phyloP scores from a whole-genome alignment of 2,888 invertebrate species.

The Sphecodes monilicornis region DNA sequence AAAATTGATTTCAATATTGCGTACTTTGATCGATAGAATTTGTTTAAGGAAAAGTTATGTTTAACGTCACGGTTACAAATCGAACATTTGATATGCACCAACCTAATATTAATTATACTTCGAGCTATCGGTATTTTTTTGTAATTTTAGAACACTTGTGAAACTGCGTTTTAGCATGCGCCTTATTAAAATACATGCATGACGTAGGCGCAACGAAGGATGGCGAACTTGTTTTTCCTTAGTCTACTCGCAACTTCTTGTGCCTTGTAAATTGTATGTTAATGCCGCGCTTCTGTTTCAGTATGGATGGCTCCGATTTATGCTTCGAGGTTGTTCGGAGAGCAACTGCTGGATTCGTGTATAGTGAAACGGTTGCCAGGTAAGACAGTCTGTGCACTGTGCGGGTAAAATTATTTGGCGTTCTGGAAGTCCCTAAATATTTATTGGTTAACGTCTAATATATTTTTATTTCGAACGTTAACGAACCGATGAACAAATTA shows the following conservation, averaged over 20 bases:
- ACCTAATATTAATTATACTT: background rate
- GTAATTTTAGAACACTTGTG: background rate
- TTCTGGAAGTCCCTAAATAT: background rate
- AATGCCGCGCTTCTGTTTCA: constrained; percentile 85
- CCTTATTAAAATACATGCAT: background rate
- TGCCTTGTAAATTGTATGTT: constrained; percentile 51
- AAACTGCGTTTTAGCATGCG: background rate
- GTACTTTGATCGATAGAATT: too few species aligned
- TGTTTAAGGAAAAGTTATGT: too few species aligned
- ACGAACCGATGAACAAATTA: background rate
- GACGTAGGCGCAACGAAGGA: background rate
- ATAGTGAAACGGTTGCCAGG: constrained; percentile 99
- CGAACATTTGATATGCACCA: too few species aligned
- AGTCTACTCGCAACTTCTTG: constrained; percentile 17
- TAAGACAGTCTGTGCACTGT: constrained; percentile 84
- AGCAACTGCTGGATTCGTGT: constrained; percentile 98
- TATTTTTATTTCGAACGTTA: background rate
- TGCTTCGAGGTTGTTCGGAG: constrained; percentile 99
- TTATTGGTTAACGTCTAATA: background rate
- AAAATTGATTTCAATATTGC: too few species aligned
- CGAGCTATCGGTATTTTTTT: background rate
- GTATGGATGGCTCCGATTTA: constrained; percentile 99
- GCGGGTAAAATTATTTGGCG: constrained; percentile 8
- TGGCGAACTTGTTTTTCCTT: background rate
- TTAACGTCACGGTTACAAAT: too few species aligned